Evolutionary conservation across 2,797 vertebrate genomes (phyloP).

Genomic region (Leuciscus waleckii): DNA sequence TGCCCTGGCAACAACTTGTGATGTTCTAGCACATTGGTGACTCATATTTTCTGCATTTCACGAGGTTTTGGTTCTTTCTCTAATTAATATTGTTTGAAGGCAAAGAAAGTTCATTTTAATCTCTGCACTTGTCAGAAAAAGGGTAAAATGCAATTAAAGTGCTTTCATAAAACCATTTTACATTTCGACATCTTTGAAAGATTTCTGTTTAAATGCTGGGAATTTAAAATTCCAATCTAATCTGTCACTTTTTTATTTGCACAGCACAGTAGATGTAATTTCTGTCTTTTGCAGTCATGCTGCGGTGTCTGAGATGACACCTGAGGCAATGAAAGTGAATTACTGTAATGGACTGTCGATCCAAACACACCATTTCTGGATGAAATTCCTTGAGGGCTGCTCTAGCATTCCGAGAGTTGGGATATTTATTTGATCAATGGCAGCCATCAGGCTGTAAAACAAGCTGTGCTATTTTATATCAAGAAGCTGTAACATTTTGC

Average conservation of each 20-base stretch:
- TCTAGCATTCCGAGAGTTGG: constrained; percentile 37
- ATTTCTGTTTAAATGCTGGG: constrained; percentile 1
- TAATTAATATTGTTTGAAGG: neutral
- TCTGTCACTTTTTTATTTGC: neutral
- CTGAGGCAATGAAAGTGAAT: constrained; percentile 50
- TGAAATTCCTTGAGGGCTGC: constrained; percentile 55
- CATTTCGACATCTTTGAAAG: neutral
- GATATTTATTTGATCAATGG: constrained; percentile 57
- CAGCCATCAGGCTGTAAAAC: constrained; percentile 47
- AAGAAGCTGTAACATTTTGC: constrained; percentile 1
- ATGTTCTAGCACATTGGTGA: neutral
- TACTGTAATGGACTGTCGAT: constrained; percentile 54
- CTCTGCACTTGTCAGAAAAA: constrained; percentile 8
- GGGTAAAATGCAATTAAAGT: neutral
- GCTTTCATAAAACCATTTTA: neutral
- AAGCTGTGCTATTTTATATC: constrained; percentile 44
- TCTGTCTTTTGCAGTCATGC: neutral
- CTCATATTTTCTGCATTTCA: neutral
- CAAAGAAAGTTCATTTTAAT: neutral
- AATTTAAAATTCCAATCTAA: neutral
- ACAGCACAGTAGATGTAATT: neutral
- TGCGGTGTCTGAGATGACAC: constrained; percentile 12
- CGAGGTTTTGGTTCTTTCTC: neutral
- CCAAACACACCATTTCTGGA: constrained; percentile 49
- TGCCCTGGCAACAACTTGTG: neutral